A percentile compares a stretch with the other conserved stretches of the same genome.
Evolutionary conservation across 2,888 invertebrate genomes (phyloP).

Genomic region (Eristalis arbustorum): DNA sequence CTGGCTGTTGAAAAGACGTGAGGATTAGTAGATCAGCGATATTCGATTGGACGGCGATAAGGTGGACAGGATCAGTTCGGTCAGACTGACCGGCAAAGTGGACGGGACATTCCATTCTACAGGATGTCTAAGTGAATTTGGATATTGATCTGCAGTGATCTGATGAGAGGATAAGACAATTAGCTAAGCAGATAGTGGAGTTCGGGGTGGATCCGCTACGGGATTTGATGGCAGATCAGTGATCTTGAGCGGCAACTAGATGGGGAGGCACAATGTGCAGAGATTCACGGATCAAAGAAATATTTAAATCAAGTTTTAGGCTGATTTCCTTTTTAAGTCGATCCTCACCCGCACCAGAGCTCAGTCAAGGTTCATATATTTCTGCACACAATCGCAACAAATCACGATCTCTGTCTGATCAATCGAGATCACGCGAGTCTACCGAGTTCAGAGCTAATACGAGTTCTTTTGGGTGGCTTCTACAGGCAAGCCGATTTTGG

Average conservation of each 20-base stretch:
- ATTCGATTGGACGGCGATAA: background rate
- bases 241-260: background rate
- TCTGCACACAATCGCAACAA: too few relatives aligned
- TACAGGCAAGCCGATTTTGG: too few relatives aligned
- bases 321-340: too few relatives aligned
- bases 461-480: too few relatives aligned
- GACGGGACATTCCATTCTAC: background rate
- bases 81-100: background rate
- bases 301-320: too few relatives aligned
- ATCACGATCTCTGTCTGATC: too few relatives aligned
- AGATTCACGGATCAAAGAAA: too few relatives aligned
- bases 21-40: background rate
- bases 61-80: background rate
- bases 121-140: background rate
- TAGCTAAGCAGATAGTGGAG: background rate
- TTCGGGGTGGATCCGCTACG: background rate
- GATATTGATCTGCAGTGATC: background rate
- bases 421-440: too few relatives aligned
- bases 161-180: background rate
- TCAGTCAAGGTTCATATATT: too few relatives aligned
- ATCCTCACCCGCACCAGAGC: too few relatives aligned
- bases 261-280: background rate
- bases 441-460: too few relatives aligned
- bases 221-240: background rate
- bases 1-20: background rate